Percentiles rank a stretch among this genome's conserved stretches.
These are phyloP conservation scores for Laticauda laticaudata DNA, from an alignment of 2,113 vertebrate genomes.

Conservation along the genomic window DNA sequence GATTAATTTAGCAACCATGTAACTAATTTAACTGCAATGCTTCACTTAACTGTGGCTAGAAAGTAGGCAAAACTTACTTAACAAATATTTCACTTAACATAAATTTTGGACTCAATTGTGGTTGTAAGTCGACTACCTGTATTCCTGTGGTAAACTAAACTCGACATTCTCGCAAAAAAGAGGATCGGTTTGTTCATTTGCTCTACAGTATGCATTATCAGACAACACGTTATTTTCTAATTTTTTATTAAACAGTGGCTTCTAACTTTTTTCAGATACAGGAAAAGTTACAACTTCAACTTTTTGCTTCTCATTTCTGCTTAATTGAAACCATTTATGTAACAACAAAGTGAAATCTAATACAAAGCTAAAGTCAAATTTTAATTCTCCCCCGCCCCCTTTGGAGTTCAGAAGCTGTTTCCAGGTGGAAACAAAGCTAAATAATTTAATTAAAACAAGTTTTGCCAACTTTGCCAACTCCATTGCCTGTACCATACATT, in stretches of 20 bases:
- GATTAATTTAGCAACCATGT: no score
- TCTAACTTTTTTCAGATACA: background rate
- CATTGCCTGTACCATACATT: background rate
- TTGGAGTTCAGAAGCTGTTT: background rate
- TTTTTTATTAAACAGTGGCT: background rate
- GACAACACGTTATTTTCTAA: background rate
- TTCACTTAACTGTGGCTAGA: no score
- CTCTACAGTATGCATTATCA: background rate
- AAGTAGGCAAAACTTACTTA: no score
- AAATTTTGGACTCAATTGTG: no score
- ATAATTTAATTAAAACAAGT: background rate
- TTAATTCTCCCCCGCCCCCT: fast-evolving
- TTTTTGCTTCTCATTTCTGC: background rate
- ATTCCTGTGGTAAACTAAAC: no score
- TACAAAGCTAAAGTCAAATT: background rate
- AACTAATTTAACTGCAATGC: no score
- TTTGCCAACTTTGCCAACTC: background rate
- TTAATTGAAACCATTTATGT: background rate
- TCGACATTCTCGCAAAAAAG: background rate
- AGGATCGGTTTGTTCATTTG: background rate
- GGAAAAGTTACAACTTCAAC: background rate
- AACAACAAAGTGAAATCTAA: background rate
- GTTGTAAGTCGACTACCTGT: no score
- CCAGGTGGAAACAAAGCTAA: background rate
- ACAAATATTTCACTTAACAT: no score